Evolutionary conservation across 2,113 vertebrate species (phyloP), one percentile per base, ranked within the genome.

Genomic region (Nothobranchius kuhntae): DNA sequence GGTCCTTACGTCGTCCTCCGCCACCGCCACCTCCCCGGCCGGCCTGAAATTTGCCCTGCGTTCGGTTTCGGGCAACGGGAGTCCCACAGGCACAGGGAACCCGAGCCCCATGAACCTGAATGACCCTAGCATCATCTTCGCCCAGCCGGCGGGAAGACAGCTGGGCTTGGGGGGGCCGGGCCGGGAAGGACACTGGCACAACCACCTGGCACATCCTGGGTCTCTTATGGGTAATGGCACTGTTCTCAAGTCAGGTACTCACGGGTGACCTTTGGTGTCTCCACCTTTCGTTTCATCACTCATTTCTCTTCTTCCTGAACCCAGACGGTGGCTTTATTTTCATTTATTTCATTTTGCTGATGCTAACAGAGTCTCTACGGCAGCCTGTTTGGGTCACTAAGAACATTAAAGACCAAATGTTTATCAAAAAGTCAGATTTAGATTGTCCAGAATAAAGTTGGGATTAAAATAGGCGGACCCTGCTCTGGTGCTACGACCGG

Each of bases 121-220:
- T 30, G 98, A 98, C 92, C 98, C 97, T 83, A 98, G 97, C 92
- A 99, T 99, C 91, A 99, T 99, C 89, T 99, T 98, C 70, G 97
- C 96, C 83, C 97, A 98, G 91, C 98, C 96, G 72, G 94, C 96
- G 68, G 95, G 93, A 83, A 94, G 95, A 82, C 92, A 93, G 52
- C 89, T 95, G 87, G 92, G 93, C 77, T 82, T 95, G 51, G 92
- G 90, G 51, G 93, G 94, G 77, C 91, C 93, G 53, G 92, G 91
- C 73, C 94, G 93, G 71, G 96, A 98, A 60, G 95, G 94, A 89
- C 96, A 93, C 92, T 97, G 97, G 96, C 95, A 95, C 94, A 96
- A 95, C 85, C 94, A 94, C 21, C 87, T 95, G 90, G 92, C 94
- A 75, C 87, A 84, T 85, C 93, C 95, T 15, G 96, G 92, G 88